phyloP scores from a whole-genome alignment of 2,888 invertebrate genomes.

The Eupithecia exiguata region DNA sequence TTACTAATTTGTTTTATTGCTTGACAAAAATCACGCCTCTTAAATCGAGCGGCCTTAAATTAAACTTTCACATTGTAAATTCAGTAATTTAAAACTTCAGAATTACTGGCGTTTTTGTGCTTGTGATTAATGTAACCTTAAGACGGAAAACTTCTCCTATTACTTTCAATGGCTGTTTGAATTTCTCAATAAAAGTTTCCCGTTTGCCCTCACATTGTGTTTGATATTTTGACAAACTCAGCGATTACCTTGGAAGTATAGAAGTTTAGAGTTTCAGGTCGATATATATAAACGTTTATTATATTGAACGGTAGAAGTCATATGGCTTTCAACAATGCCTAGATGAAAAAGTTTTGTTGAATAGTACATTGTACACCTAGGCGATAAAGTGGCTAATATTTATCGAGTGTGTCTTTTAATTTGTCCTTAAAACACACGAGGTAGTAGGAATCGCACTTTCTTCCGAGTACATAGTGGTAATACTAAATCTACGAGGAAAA shows the following conservation, averaged over 20 bases:
- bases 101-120: conserved; percentile 59
- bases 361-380: too few relatives aligned
- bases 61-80: conserved; percentile 41
- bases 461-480: too few relatives aligned
- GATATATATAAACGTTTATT: conserved; percentile 53
- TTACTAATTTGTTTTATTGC: neutral
- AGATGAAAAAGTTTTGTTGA: too few relatives aligned
- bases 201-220: conserved; percentile 57
- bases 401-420: too few relatives aligned
- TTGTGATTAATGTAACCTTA: conserved; percentile 61
- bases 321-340: neutral
- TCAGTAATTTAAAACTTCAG: conserved; percentile 62
- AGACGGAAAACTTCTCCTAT: conserved; percentile 65
- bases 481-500: too few relatives aligned
- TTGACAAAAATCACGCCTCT: neutral
- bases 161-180: conserved; percentile 71
- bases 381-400: too few relatives aligned
- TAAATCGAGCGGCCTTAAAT: neutral
- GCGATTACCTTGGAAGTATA: conserved; percentile 43
- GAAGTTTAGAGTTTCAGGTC: conserved; percentile 53
- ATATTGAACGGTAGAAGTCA: neutral
- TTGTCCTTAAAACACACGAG: too few relatives aligned
- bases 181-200: conserved; percentile 71
- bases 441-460: too few relatives aligned
- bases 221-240: conserved; percentile 68